These are phyloP conservation scores for Remorina albescens DNA, from an alignment of 2,797 vertebrate species.

Conservation along the genomic window DNA sequence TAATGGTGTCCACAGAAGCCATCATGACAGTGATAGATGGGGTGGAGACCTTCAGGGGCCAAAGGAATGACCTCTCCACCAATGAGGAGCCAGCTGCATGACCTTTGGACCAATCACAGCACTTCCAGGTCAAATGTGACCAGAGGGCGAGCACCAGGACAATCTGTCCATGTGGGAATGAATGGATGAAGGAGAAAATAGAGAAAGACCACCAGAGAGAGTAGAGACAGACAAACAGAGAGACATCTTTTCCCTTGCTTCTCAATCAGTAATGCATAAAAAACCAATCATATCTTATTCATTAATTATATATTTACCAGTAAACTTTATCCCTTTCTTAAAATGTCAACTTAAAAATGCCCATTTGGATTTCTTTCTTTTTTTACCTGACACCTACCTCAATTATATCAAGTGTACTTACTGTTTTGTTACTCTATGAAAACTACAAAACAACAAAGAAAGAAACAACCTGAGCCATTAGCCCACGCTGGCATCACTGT, in stretches of 20 bases:
- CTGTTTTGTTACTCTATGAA: no score
- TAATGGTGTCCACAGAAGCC: constrained; percentile 57
- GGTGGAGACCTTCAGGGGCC: constrained; percentile 55
- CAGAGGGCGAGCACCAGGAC: constrained; percentile 63
- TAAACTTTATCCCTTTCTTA: neutral
- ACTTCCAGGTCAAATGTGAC: constrained; percentile 79
- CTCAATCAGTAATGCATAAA: constrained; percentile 1
- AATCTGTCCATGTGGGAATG: constrained; percentile 74
- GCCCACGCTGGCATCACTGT: no score
- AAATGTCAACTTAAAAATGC: neutral
- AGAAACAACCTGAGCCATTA: no score
- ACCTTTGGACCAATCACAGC: constrained; percentile 79
- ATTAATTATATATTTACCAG: neutral
- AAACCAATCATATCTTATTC: neutral
- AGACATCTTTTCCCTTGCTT: neutral
- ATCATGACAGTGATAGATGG: constrained; percentile 74
- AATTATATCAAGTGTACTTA: no score
- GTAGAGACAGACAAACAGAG: neutral
- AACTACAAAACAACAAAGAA: no score
- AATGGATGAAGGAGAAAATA: constrained; percentile 58
- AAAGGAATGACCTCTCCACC: constrained; percentile 65
- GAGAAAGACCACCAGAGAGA: constrained; percentile 36
- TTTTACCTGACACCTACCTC: no score
- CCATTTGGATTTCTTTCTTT: no score
- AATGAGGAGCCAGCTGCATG: constrained; percentile 65